A percentile compares a stretch with the other conserved stretches of the same genome.
Conservation (phyloP, 2,888 invertebrate genomes). For the Saturnia pavonia region DNA sequence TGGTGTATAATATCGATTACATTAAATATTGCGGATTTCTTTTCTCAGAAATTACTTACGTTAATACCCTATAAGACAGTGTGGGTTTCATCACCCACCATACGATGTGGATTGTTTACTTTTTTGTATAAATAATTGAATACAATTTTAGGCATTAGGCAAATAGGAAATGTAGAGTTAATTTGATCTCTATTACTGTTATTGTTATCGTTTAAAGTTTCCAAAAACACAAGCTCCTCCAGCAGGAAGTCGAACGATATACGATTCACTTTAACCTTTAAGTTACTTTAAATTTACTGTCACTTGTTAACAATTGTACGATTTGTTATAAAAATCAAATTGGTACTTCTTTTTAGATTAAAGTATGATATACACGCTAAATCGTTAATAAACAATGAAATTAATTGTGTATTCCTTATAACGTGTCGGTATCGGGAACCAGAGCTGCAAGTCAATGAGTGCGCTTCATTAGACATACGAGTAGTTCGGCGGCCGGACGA, state of each 20-base stretch:
- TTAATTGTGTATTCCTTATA: background rate
- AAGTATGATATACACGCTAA: background rate
- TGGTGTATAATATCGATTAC: background rate
- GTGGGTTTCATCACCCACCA: background rate
- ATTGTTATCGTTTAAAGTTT: background rate
- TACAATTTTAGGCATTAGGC: no score
- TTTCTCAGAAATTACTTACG: background rate
- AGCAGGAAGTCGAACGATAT: no score
- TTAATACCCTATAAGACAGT: background rate
- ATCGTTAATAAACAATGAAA: background rate
- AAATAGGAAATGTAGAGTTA: no score
- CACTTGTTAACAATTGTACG: no score
- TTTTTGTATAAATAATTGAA: background rate
- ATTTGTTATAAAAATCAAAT: no score
- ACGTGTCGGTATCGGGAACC: background rate
- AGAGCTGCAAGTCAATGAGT: background rate
- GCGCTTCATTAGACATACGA: background rate
- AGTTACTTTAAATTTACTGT: no score
- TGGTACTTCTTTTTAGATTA: no score
- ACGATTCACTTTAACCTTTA: no score
- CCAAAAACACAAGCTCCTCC: background rate
- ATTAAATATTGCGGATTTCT: background rate
- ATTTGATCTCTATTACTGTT: background rate
- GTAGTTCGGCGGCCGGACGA: background rate
- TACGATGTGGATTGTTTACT: background rate